phyloP scores from a whole-genome alignment of 2,113 vertebrate genomes.

The Oryzias javanicus region DNA sequence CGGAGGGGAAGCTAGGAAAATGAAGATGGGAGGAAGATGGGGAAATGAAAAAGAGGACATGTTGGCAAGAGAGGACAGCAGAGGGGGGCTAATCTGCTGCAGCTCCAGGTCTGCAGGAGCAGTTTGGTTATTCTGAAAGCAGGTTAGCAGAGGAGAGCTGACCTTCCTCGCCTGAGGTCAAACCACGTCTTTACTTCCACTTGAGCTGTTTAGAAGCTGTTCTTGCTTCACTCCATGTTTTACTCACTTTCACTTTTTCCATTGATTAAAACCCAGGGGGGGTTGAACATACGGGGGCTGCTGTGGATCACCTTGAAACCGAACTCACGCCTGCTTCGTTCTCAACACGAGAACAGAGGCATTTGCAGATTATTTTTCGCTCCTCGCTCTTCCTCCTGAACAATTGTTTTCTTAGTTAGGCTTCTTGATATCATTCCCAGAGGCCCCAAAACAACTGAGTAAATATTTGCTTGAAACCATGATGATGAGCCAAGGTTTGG shows the following conservation, averaged over 20 bases:
- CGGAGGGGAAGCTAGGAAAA: conserved; percentile 34
- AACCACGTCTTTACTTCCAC: conserved; percentile 68
- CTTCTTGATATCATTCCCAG: conserved; percentile 47
- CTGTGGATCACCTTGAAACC: conserved; percentile 71
- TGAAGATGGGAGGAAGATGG: conserved; percentile 51
- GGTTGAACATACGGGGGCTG: conserved; percentile 2
- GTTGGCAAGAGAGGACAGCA: conserved; percentile 54
- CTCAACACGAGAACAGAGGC: conserved; percentile 22
- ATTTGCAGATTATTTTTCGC: conserved; percentile 41
- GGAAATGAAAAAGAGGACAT: conserved; percentile 42
- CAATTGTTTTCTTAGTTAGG: conserved; percentile 56
- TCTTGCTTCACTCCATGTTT: conserved; percentile 4
- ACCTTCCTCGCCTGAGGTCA: conserved; percentile 66
- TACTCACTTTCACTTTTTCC: conserved; percentile 35
- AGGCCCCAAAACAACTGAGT: conserved; percentile 51
- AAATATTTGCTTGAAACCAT: conserved; percentile 60
- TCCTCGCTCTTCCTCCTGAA: conserved; percentile 37
- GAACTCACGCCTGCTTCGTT: conserved; percentile 57
- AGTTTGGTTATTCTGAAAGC: conserved; percentile 70
- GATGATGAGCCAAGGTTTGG: conserved; percentile 49
- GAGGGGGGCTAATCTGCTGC: conserved; percentile 82
- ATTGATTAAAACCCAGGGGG: conserved; percentile 67
- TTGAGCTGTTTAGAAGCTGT: conserved; percentile 38
- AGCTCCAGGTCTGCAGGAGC: conserved; percentile 65
- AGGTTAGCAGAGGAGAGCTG: conserved; percentile 61